Base-by-base conservation (phyloP, 2,888 invertebrate genomes). In the Onchidella celtica region DNA sequence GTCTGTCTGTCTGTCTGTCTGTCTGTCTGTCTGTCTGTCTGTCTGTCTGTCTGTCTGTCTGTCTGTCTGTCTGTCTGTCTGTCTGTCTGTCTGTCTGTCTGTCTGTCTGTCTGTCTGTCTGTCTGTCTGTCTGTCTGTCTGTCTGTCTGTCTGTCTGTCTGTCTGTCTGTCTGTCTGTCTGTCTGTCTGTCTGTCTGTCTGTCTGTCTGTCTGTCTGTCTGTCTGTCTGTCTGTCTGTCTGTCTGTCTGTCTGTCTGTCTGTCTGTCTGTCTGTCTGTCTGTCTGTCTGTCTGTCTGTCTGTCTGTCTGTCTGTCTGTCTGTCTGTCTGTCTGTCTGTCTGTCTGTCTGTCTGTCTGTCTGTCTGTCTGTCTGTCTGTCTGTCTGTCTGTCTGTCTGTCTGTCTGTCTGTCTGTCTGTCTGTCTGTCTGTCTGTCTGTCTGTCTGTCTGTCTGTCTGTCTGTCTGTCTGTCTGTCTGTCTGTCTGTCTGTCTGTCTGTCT, bases 401-500 rank as follows among this genome's bases (percentile, higher is more conserved):
- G 55, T 55, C 72, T 72, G 55, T 55, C 72, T 72, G 55, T 55
- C 55, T 47, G 55, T 55, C 55, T 72, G 29, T 55, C 72, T 55
- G 55, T 55, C 72, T 55, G 29, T 59, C 73, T 73, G 59, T 73
- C 72, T 73, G 32, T 63, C 38, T 75, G 27, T 63, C 75, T 75
- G 40, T 63, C 75, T 75, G n/a, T 63, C 65, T 75, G 27, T 63
- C 63, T 75, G 27, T 63, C 75, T 75, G 27, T 63, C 65, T 75
- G 32, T 59, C 73, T 73, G 32, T 32, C 57, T 73, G 32, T 59
- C 57, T 73, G 32, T 59, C 73, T 73, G 32, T 59, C 55, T 73
- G 34, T 59, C 73, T 68, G 38, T 36, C 68, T 68, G 38, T 36
- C 38, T 68, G 38, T 36, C 68, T 68, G 38, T 36, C 68, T 68